Evolutionary conservation across 2,797 vertebrate species (phyloP).

Genomic region (Gymnocypris eckloni): DNA sequence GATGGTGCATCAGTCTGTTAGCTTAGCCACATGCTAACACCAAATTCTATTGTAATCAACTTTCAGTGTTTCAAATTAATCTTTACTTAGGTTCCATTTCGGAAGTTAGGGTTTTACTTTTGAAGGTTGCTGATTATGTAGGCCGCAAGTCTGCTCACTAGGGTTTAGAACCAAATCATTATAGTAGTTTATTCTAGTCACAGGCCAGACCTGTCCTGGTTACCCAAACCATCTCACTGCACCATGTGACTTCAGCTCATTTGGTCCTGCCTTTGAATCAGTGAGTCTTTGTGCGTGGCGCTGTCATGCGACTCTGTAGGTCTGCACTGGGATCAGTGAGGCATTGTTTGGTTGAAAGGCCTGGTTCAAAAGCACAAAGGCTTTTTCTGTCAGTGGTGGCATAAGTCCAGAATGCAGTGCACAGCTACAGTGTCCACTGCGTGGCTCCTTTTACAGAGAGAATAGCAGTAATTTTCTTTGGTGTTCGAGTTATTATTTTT

Average conservation of each 20-base stretch:
- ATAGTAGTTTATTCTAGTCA: not conserved
- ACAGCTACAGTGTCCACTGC: not conserved
- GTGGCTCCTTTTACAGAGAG: constrained; percentile 1
- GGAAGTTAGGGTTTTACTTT: not conserved
- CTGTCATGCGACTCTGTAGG: not conserved
- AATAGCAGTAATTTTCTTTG: not conserved
- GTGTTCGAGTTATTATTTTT: not conserved
- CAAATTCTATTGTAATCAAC: not conserved
- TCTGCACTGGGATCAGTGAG: constrained; percentile 7
- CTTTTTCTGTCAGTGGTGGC: constrained; percentile 3
- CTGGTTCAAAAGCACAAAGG: constrained; percentile 25
- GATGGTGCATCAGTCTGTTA: not conserved
- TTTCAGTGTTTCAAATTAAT: not conserved
- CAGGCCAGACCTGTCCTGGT: not conserved
- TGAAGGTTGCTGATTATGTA: not conserved
- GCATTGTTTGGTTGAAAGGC: not conserved
- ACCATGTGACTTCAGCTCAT: not conserved
- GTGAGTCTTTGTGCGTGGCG: not conserved
- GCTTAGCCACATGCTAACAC: constrained; percentile 1
- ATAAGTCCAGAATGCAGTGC: constrained; percentile 2
- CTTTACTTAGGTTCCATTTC: not conserved
- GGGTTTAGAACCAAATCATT: not conserved
- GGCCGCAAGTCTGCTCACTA: not conserved
- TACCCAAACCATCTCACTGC: not conserved
- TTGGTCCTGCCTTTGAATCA: constrained; percentile 7